Evolutionary conservation across 1,140 invertebrate genomes (phyloP), one percentile per base, ranked within the genome.

Genomic region (Steinernema feltiae): DNA sequence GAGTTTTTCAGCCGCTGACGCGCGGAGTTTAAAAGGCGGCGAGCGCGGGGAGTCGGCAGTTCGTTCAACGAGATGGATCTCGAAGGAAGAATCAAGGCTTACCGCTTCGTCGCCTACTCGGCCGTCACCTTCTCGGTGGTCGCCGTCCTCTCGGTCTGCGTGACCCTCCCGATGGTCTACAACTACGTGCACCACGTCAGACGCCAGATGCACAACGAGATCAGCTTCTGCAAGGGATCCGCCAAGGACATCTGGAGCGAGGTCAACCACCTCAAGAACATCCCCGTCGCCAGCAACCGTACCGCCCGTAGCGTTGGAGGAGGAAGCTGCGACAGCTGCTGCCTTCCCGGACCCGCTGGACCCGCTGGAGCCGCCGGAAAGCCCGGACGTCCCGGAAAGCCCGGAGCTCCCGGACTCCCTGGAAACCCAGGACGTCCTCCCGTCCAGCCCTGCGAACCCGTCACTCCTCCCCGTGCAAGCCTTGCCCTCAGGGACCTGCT

Each of bases 211-310:
- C 35, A 41, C 35, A 41, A 41, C 35, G 35, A 41, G 35, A 41
- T 41, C 35, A 7, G 7, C 18, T 41, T 41, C 35, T 41, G 35
- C 35, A 41, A 41, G 35, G 35, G 84, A 18, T 86, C 84, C 27
- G 84, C 84, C 48, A 85, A 84, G 53, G 84, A 85, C 69, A 85
- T 85, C 75, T 85, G 84, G 84, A 77, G 82, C 18, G 84, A 85
- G 69, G 85, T 85, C n/a, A 81, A 78, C 71, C 73, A 81, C 18
- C 76, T 85, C 24, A 85, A 85, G 76, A 78, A 75, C 48, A 80
- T 84, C 35, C 84, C 84, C 3, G 71, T 84, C 53, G 77, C 75
- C 35, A 32, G 18, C 30, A 79, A 78, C 35, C 76, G 78, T 75
- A 76, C 78, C 29, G 73, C 73, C 46, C 78, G 78, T 79, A 71